These are phyloP conservation scores for Rhynchonycteris naso DNA, from an alignment of 2,797 vertebrate species.

Conservation along the genomic window DNA sequence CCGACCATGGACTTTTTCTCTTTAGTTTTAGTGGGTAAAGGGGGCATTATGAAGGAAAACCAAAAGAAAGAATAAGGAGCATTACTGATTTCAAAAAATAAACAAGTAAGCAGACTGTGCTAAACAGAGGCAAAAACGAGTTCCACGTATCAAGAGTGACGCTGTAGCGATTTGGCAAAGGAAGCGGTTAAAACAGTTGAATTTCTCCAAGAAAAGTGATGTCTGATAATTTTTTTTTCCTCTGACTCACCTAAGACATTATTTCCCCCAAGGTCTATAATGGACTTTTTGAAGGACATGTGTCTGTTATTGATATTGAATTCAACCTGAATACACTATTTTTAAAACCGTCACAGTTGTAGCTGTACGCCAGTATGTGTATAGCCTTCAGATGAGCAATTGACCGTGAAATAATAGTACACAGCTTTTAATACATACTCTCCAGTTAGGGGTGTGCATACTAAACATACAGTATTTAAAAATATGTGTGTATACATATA, in stretches of 20 bases:
- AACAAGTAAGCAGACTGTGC: neutral
- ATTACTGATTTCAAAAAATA: conserved; percentile 40
- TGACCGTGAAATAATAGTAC: conserved; percentile 82
- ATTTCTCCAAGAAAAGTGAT: conserved; percentile 68
- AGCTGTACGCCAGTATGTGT: conserved; percentile 75
- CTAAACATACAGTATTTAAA: conserved; percentile 77
- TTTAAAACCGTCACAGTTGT: conserved; percentile 57
- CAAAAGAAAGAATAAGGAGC: conserved; percentile 50
- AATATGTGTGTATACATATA: conserved; percentile 78
- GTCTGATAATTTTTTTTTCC: conserved; percentile 22
- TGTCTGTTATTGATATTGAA: conserved; percentile 21
- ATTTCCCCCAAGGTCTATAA: neutral
- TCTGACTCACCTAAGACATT: conserved; percentile 27
- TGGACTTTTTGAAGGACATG: conserved; percentile 58
- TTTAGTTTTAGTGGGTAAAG: fast-evolving
- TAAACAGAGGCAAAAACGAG: conserved; percentile 38
- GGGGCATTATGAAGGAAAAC: neutral
- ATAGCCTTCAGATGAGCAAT: conserved; percentile 84
- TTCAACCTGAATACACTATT: conserved; percentile 57
- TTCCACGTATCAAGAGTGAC: neutral
- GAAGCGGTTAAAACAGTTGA: conserved; percentile 19
- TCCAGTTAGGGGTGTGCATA: conserved; percentile 77
- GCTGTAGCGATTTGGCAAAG: neutral
- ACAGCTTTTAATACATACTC: conserved; percentile 79
- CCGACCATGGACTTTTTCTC: neutral